phyloP scores from a whole-genome alignment of 1,140 invertebrate species.

The Dendroctonus ponderosae region DNA sequence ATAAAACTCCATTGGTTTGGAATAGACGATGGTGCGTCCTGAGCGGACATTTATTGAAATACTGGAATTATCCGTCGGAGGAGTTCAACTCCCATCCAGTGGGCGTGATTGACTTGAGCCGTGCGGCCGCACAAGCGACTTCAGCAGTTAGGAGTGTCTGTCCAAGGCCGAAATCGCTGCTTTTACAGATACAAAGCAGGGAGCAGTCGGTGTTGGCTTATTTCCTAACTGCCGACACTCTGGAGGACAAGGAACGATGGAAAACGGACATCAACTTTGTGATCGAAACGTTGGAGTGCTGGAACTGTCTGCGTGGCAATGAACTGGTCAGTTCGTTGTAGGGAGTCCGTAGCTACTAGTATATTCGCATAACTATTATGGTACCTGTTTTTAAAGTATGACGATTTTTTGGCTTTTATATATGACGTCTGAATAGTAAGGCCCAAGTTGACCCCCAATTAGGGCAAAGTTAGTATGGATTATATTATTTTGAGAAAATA shows the following conservation, averaged over 20 bases:
- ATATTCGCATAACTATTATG: too few species aligned
- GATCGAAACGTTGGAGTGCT: slow-evolving; percentile 30
- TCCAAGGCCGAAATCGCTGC: slow-evolving; percentile 49
- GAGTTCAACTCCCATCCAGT: slow-evolving; percentile 43
- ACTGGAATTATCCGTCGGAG: slow-evolving; percentile 53
- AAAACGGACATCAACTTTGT: slow-evolving; percentile 49
- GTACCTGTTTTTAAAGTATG: too few species aligned
- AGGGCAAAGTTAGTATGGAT: too few species aligned
- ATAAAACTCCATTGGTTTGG: slow-evolving; percentile 45
- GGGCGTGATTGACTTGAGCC: slow-evolving; percentile 46
- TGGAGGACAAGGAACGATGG: slow-evolving; percentile 50
- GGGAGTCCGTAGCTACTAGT: not conserved
- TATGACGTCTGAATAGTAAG: too few species aligned
- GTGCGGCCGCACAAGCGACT: slow-evolving; percentile 42
- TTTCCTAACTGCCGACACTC: slow-evolving; percentile 48
- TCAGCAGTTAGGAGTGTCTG: slow-evolving; percentile 46
- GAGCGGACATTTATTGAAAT: slow-evolving; percentile 44
- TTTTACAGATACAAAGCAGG: slow-evolving; percentile 41
- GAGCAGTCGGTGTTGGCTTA: slow-evolving; percentile 32
- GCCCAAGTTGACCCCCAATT: too few species aligned
- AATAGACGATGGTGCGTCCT: slow-evolving; percentile 52
- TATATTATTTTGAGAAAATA: too few species aligned
- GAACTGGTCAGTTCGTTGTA: slow-evolving; percentile 5
- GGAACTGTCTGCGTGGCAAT: slow-evolving; percentile 4
- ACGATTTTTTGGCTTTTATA: too few species aligned